Evolutionary conservation across 2,797 vertebrate genomes (phyloP).

Genomic region (Apodemus agrarius): DNA sequence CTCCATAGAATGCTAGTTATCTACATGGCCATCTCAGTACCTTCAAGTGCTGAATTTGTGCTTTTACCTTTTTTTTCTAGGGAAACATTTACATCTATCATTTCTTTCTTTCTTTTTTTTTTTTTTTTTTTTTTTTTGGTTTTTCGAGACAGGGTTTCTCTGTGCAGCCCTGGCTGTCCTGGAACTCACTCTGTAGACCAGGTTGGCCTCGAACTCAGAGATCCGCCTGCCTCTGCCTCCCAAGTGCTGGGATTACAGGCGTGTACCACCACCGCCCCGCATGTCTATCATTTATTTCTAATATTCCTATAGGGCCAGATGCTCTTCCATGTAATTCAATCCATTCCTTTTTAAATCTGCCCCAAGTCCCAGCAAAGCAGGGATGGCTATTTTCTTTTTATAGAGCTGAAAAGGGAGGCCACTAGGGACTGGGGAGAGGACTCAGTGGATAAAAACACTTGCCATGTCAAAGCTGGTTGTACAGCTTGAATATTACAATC

Average conservation of each 20-base stretch:
- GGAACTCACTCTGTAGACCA: no score
- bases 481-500: not conserved
- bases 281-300: no score
- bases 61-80: not conserved
- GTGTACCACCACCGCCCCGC: no score
- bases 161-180: no score
- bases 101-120: no score
- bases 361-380: not conserved
- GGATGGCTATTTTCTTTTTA: not conserved
- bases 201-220: no score
- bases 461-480: not conserved
- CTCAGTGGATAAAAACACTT: not conserved
- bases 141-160: no score
- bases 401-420: not conserved
- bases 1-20: not conserved
- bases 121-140: no score
- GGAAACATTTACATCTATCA: not conserved
- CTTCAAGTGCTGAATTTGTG: not conserved
- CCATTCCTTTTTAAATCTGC: not conserved
- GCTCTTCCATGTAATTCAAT: not conserved
- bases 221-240: no score
- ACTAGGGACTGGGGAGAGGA: not conserved
- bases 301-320: not conserved
- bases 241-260: no score
- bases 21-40: not conserved